These are phyloP conservation scores for Andricus curvator DNA, from an alignment of 2,888 invertebrate genomes.

Conservation along the genomic window DNA sequence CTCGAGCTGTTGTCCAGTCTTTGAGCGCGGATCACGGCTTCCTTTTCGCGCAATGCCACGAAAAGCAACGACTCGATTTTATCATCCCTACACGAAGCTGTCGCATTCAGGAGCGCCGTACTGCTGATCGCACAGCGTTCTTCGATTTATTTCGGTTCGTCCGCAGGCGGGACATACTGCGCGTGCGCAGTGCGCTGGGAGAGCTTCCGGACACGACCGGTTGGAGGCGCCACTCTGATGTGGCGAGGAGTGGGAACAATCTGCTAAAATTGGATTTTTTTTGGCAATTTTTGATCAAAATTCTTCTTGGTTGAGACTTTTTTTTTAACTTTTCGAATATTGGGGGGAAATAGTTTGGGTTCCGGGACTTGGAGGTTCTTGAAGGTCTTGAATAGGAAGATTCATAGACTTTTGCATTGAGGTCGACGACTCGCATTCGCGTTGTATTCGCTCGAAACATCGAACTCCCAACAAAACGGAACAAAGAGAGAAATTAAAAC, in stretches of 20 bases:
- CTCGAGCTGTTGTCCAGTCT: conserved; percentile 59
- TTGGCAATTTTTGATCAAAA: no score
- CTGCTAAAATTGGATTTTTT: not conserved
- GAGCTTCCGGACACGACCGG: conserved; percentile 68
- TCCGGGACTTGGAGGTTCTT: not conserved
- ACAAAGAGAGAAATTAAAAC: conserved; percentile 28
- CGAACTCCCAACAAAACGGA: not conserved
- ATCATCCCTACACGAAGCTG: conserved; percentile 71
- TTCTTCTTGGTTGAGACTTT: not conserved
- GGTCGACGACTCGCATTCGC: conserved; percentile 35
- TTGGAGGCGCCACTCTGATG: conserved; percentile 58
- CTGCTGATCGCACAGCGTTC: conserved; percentile 73
- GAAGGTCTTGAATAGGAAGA: not conserved
- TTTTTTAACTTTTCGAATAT: not conserved
- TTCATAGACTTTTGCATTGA: not conserved
- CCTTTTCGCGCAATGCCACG: conserved; percentile 71
- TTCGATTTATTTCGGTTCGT: conserved; percentile 78
- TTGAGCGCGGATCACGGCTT: conserved; percentile 69
- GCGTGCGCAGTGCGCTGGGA: conserved; percentile 53
- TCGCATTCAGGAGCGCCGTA: conserved; percentile 70
- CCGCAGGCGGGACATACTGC: conserved; percentile 62
- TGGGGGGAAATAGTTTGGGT: not conserved
- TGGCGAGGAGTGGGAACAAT: not conserved
- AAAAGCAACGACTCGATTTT: conserved; percentile 72
- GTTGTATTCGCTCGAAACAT: conserved; percentile 2